Conservation (phyloP, 35 echinoderm and acorn worm genomes). For the Eucidaris tribuloides region DNA sequence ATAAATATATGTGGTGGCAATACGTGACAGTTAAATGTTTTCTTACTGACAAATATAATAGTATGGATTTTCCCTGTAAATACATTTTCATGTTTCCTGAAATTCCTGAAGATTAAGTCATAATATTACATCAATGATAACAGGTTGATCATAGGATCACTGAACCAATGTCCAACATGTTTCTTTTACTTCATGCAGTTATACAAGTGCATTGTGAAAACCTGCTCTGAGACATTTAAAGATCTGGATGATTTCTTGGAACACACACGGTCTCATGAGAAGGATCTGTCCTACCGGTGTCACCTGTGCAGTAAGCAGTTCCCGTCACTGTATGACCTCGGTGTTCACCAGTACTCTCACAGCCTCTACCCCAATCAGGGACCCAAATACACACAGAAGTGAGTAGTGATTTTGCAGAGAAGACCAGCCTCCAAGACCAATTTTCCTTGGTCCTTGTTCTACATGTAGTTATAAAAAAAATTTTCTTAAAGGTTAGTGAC, state of each 20-base stretch:
- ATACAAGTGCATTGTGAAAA: constrained; percentile 91
- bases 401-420: constrained; percentile 20
- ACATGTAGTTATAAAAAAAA: neutral
- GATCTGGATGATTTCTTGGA: constrained; percentile 88
- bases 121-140: too few relatives aligned
- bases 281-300: constrained; percentile 86
- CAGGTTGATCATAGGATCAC: too few relatives aligned
- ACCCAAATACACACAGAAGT: constrained; percentile 72
- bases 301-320: constrained; percentile 92
- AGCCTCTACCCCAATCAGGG: constrained; percentile 99
- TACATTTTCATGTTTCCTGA: too few relatives aligned
- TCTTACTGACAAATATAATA: too few relatives aligned
- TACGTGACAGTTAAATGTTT: too few relatives aligned
- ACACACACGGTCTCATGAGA: constrained; percentile 90
- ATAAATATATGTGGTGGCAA: too few relatives aligned
- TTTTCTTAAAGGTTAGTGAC: too few relatives aligned
- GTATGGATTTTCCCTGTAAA: too few relatives aligned
- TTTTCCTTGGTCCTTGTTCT: neutral
- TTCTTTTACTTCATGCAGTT: constrained; percentile 61
- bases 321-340: constrained; percentile 84
- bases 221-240: constrained; percentile 67
- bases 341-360: constrained; percentile 97
- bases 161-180: too few relatives aligned
- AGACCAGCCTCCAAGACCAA: neutral
- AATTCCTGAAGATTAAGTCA: too few relatives aligned